Percentiles rank a stretch among this genome's conserved stretches.
Conservation (phyloP, 2,888 invertebrate species). For the Aphodius granarius region DNA sequence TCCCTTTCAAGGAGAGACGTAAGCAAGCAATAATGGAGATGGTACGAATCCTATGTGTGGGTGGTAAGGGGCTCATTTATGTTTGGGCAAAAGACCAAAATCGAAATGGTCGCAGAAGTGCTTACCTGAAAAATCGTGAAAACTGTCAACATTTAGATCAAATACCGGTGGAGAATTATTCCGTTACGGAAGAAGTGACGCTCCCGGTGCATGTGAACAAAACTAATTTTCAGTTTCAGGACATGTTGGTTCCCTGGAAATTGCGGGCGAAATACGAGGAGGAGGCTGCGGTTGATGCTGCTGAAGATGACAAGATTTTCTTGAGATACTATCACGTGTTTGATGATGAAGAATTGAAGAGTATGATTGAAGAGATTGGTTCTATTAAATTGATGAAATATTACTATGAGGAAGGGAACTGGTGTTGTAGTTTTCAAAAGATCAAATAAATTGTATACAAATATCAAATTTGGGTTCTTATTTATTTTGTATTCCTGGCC, state of each 20-base stretch:
- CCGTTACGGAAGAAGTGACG: constrained; percentile 40
- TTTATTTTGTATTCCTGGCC: too few species aligned
- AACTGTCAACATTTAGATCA: constrained; percentile 42
- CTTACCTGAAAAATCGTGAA: constrained; percentile 66
- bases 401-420: constrained; percentile 97
- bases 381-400: constrained; percentile 62
- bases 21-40: constrained; percentile 75
- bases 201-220: constrained; percentile 88
- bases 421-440: constrained; percentile 84
- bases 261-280: constrained; percentile 56
- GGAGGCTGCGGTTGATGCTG: constrained; percentile 47
- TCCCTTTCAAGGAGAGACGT: constrained; percentile 66
- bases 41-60: constrained; percentile 68
- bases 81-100: constrained; percentile 96
- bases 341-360: constrained; percentile 76
- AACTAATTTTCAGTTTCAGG: constrained; percentile 86
- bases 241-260: constrained; percentile 96
- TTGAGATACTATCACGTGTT: constrained; percentile 95
- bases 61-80: constrained; percentile 83
- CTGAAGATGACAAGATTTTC: constrained; percentile 59
- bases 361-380: constrained; percentile 61
- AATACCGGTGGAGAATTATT: constrained; percentile 39
- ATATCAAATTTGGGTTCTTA: not conserved
- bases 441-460: constrained; percentile 28
- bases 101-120: constrained; percentile 65